Conservation (phyloP, 2,888 invertebrate genomes). For the Diaprepes abbreviatus region DNA sequence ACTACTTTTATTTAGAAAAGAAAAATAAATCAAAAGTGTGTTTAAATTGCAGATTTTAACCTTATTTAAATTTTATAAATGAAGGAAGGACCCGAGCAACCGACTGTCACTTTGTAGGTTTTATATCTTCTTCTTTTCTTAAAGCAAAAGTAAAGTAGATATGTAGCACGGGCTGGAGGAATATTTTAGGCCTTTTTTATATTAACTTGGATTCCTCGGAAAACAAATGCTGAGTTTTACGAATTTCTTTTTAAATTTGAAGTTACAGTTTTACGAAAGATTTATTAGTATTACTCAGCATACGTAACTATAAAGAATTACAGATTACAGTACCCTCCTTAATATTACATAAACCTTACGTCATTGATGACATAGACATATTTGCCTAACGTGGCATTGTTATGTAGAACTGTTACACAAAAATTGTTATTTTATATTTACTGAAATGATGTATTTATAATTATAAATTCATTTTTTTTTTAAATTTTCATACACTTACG, state of each 20-base stretch:
- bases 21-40: constrained; percentile 10
- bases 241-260: too few relatives aligned
- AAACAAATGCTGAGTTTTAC: neutral
- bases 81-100: neutral
- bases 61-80: constrained; percentile 12
- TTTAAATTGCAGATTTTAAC: constrained; percentile 10
- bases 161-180: neutral
- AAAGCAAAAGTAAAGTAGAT: neutral
- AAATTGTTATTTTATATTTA: neutral
- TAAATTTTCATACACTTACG: too few relatives aligned
- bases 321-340: too few relatives aligned
- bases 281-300: too few relatives aligned
- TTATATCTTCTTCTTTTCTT: neutral
- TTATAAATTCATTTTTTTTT: too few relatives aligned
- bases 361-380: too few relatives aligned
- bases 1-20: constrained; percentile 1
- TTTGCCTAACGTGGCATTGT: too few relatives aligned
- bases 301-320: too few relatives aligned
- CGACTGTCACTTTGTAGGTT: constrained; percentile 1
- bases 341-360: too few relatives aligned
- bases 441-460: too few relatives aligned
- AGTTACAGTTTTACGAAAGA: too few relatives aligned
- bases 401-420: too few relatives aligned
- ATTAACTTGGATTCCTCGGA: neutral
- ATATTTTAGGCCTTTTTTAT: neutral